phyloP scores from a whole-genome alignment of 92 coral and sea anemone species.

The Galaxea fascicularis region DNA sequence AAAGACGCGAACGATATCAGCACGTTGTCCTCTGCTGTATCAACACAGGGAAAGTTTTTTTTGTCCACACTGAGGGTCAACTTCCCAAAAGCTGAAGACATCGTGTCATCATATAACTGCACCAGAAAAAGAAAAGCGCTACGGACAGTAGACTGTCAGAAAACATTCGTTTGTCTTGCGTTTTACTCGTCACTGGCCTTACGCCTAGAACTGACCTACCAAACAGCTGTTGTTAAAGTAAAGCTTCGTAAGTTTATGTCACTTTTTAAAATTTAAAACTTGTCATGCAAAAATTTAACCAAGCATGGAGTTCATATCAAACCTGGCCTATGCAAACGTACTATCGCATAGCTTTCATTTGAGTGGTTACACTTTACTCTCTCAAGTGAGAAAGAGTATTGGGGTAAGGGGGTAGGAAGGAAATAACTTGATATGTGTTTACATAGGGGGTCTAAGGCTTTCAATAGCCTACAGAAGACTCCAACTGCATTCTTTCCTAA shows the following conservation, averaged over 20 bases:
- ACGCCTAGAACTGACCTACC: background rate
- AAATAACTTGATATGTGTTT: too few relatives aligned
- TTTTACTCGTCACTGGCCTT: background rate
- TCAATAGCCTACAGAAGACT: too few relatives aligned
- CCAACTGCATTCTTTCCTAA: too few relatives aligned
- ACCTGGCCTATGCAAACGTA: background rate
- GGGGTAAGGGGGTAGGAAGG: too few relatives aligned
- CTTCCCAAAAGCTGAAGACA: constrained; percentile 39
- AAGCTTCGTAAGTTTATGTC: constrained; percentile 50
- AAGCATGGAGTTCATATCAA: background rate
- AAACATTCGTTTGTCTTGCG: background rate
- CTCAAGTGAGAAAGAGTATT: too few relatives aligned
- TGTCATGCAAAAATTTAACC: background rate
- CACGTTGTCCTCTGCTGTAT: constrained; percentile 17
- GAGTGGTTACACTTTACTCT: too few relatives aligned
- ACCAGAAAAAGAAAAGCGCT: background rate
- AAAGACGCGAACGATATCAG: constrained; percentile 26
- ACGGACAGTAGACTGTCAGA: constrained; percentile 18
- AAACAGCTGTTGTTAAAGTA: constrained; percentile 29
- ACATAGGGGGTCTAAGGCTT: too few relatives aligned
- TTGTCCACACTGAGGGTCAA: constrained; percentile 48
- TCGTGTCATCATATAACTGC: constrained; percentile 24
- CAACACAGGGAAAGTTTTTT: constrained; percentile 5
- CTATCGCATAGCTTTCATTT: background rate
- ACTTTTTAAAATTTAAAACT: background rate